Base-by-base conservation (phyloP, 2,797 vertebrate species). In the Vultur gryphus region DNA sequence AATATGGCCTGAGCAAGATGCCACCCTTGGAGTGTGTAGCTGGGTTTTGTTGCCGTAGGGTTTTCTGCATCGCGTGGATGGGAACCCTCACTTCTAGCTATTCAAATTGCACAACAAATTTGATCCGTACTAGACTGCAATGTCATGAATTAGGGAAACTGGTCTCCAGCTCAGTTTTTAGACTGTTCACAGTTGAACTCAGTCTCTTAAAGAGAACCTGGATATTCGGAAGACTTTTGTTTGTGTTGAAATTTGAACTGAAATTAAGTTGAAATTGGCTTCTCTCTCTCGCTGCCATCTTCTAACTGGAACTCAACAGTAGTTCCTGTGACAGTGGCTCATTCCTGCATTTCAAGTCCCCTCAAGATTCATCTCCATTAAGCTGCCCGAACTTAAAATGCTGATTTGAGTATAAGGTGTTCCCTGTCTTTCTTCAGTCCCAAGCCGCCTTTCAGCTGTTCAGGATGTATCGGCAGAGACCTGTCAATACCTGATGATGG, bases 11-110 rank as follows among this genome's bases (percentile, higher is more conserved):
- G 21, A 48, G 25, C 0, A 3, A 67, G 84, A 24, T 81, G 78
- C 46, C n/a, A 11, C 49, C 43, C 33, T 20, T 7, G 29, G 80
- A 35, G 12, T 0, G 1, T 11, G 2, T 5, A 1, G 24, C 10
- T 67, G 61, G n/a, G 10, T 4, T 57, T 21, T 59, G 37, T 20
- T 59, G 29, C 57, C 46, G n/a, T 25, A 3, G 52, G 51, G 26
- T 16, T 37, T 66, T 81, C 43, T 49, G 65, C 26, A n/a, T 8
- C 9, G 43, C 1, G 2, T 10, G 44, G 39, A 9, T 17, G 37
- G 44, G 69, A 76, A 8, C 16, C 9, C 24, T 86, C 24, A 0
- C 35, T 83, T 81, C 13, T 33, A 14, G 25, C 19, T 51, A 2
- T 61, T 82, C 33, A 55, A 16, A 25, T 39, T 6, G 4, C 44